Percentiles rank a stretch among this genome's conserved stretches.
Conservation (phyloP, 2,888 invertebrate genomes). For the Minunthozetes semirufus region DNA sequence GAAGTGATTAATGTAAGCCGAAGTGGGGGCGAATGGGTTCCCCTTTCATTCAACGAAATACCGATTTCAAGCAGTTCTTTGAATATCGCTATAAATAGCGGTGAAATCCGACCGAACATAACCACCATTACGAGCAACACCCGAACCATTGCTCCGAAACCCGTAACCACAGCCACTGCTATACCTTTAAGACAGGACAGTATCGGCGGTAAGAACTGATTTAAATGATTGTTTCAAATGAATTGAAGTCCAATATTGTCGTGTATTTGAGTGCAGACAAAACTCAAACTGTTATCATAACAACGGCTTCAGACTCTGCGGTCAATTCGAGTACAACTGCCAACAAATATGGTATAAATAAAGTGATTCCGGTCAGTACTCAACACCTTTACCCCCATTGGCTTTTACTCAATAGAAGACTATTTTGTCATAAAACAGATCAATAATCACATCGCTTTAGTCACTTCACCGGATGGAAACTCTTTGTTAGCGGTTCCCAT, state of each 20-base stretch:
- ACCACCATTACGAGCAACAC: background rate
- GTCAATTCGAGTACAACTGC: background rate
- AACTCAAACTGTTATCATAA: conserved; percentile 8
- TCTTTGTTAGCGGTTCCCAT: conserved; percentile 26
- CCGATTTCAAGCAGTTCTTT: background rate
- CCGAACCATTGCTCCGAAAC: conserved; percentile 21
- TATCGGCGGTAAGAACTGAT: background rate
- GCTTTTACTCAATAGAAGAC: background rate
- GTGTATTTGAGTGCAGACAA: background rate
- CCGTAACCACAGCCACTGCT: background rate
- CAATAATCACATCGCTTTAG: conserved; percentile 30
- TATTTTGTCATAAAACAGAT: background rate
- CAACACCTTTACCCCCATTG: background rate
- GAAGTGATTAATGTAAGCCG: background rate
- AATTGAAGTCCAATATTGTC: background rate
- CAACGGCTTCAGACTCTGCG: background rate
- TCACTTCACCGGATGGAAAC: conserved; percentile 26
- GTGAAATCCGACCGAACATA: conserved; percentile 1
- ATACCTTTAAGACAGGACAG: background rate
- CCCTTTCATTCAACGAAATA: conserved; percentile 11
- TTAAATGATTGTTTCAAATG: background rate
- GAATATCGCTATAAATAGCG: conserved; percentile 1
- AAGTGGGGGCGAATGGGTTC: background rate
- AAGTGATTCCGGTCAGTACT: conserved; percentile 19
- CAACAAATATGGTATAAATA: background rate